Evolutionary conservation across 2,797 vertebrate species (phyloP), one percentile per base, ranked within the genome.

Genomic region (Ambastaia sidthimunki): DNA sequence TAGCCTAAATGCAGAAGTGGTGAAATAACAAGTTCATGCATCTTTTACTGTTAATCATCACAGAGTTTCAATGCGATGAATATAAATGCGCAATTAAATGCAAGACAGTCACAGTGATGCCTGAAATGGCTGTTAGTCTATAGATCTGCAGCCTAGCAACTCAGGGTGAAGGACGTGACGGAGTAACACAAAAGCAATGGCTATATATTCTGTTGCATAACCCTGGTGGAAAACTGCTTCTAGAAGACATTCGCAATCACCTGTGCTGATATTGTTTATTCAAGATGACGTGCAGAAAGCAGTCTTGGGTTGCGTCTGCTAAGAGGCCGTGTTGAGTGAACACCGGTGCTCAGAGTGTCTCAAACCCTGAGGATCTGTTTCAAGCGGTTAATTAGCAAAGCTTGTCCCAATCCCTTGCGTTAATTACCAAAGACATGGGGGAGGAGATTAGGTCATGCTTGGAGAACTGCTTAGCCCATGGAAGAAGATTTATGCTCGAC

Each of bases 91-190:
- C 82, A 89, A 89, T 41, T 25, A 76, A 84, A 81, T 59, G 50
- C 41, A 79, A 76, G 63, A 57, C 28, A 23, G n/a, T 59, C 3
- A 71, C 48, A 18, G 41, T 85, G 57, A 86, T 70, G 72, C 83
- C 73, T 52, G 44, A 59, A 83, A 28, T 71, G 37, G 54, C 23
- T 71, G 71, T 80, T n/a, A 18, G 23, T 48, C 21, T 66, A 81
- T 86, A 82, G 83, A 81, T 84, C 80, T 5, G 84, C 87, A 90
- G 85, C 89, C 83, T 89, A 86, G 88, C 88, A 91, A 91, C 90
- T 66, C 11, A 57, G 86, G 86, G 87, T 90, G 85, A 90, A 87
- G 86, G 85, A 83, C 83, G 85, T 21, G 41, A 69, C 69, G 37
- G 55, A 73, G 81, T 86, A 86, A 88, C 88, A 79, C 86, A 85